A percentile compares a stretch with the other conserved stretches of the same genome.
phyloP scores from a whole-genome alignment of 1,140 invertebrate species.

The Asobara japonica region DNA sequence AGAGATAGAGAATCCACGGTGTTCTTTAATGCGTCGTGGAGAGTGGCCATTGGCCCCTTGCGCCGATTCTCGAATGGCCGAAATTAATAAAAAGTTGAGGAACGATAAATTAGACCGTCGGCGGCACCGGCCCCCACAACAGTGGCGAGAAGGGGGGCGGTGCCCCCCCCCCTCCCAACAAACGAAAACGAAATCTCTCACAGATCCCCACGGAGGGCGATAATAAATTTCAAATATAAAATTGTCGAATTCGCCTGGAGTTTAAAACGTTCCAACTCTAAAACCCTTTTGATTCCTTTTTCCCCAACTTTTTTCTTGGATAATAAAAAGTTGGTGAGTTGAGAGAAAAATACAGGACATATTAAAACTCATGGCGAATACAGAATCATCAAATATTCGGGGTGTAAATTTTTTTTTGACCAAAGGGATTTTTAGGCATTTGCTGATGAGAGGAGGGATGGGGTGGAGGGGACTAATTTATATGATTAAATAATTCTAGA shows the following conservation, averaged over 20 bases:
- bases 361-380: not conserved
- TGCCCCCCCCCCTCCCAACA: not conserved
- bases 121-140: conserved; percentile 32
- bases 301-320: not conserved
- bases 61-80: conserved; percentile 55
- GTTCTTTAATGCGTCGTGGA: conserved; percentile 21
- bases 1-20: not conserved
- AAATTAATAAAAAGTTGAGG: conserved; percentile 67
- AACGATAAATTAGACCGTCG: conserved; percentile 65
- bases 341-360: not conserved
- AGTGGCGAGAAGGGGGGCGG: conserved; percentile 9
- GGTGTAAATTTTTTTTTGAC: not conserved
- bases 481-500: conserved; percentile 11
- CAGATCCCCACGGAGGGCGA: conserved; percentile 43
- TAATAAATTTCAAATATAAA: conserved; percentile 66
- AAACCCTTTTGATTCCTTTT: not conserved
- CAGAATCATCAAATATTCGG: not conserved
- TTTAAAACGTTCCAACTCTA: conserved; percentile 16
- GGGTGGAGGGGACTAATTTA: not conserved
- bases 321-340: not conserved
- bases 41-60: conserved; percentile 30
- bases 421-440: not conserved
- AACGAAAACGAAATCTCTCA: conserved; percentile 3
- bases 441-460: not conserved
- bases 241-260: conserved; percentile 49